Evolutionary conservation across 1,140 invertebrate genomes (phyloP).

Genomic region (Drosophila repleta): DNA sequence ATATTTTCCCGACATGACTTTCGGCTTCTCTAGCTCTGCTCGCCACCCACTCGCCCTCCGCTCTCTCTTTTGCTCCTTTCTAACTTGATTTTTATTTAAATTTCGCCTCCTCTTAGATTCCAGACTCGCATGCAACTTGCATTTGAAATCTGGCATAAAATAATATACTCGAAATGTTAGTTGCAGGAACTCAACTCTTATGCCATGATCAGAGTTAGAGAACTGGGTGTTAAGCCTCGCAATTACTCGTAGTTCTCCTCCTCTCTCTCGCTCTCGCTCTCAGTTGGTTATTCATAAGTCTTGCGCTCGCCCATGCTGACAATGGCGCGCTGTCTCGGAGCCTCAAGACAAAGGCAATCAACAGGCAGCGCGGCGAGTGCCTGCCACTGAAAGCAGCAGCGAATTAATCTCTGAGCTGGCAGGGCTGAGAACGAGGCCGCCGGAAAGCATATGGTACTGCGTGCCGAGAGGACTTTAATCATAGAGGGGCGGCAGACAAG

Average conservation of each 20-base stretch:
- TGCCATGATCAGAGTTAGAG: background rate
- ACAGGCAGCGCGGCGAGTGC: conserved; percentile 20
- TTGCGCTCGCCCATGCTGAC: background rate
- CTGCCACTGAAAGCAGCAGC: conserved; percentile 18
- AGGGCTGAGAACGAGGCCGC: conserved; percentile 15
- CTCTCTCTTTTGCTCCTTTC: no score
- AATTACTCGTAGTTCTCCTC: background rate
- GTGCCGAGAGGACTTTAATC: conserved; percentile 76
- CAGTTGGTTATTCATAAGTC: background rate
- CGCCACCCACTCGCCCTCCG: no score
- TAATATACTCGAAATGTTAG: no score
- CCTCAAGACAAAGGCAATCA: conserved; percentile 20
- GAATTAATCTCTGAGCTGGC: conserved; percentile 47
- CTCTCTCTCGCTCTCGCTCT: background rate
- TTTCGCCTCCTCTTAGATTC: no score
- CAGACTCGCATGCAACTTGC: no score
- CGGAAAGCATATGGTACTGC: conserved; percentile 51
- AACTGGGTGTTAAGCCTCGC: no score
- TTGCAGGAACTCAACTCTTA: no score
- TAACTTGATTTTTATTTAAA: no score
- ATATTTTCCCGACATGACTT: conserved; percentile 16
- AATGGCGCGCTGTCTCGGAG: background rate
- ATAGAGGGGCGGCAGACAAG: conserved; percentile 44
- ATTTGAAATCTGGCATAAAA: no score
- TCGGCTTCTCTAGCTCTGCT: no score